A percentile compares a stretch with the other conserved stretches of the same genome.
Conservation (phyloP, 1,140 invertebrate genomes). For the Ceratina calcarata region DNA sequence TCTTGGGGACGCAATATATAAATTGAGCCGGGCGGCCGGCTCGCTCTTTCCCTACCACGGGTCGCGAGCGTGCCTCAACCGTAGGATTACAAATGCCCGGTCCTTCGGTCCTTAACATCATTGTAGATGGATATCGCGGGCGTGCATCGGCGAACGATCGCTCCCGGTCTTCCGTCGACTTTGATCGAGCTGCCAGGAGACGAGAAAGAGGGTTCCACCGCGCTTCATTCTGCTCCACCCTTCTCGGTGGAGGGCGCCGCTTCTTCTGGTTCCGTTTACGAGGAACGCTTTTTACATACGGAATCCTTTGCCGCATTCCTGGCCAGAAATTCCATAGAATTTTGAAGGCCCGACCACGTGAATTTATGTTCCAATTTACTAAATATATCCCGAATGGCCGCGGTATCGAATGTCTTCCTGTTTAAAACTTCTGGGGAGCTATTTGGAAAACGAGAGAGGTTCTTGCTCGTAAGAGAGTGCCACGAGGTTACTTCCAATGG, state of each 20-base stretch:
- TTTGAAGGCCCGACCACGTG: background rate
- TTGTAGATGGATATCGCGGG: conserved; percentile 78
- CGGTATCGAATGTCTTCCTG: conserved; percentile 27
- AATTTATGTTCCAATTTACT: conserved; percentile 48
- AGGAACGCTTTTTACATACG: background rate
- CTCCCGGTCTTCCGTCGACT: conserved; percentile 71
- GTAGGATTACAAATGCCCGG: conserved; percentile 77
- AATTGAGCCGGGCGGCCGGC: conserved; percentile 70
- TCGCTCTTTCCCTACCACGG: conserved; percentile 56
- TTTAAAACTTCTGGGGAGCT: background rate
- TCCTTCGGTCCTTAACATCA: conserved; percentile 74
- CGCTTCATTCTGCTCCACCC: background rate
- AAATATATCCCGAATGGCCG: conserved; percentile 16
- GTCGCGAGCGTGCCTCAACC: conserved; percentile 34
- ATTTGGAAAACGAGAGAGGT: too few species aligned
- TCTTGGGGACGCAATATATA: conserved; percentile 77
- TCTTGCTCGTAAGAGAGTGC: background rate
- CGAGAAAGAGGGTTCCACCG: background rate
- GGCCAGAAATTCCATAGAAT: conserved; percentile 20
- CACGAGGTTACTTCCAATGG: too few species aligned
- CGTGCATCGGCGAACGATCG: conserved; percentile 70
- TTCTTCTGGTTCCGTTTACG: conserved; percentile 18
- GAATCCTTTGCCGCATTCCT: conserved; percentile 34
- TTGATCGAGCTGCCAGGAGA: conserved; percentile 71
- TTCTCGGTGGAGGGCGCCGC: background rate